These are phyloP conservation scores for Stenopsyche tienmushanensis DNA, from an alignment of 1,140 invertebrate genomes.

Conservation along the genomic window DNA sequence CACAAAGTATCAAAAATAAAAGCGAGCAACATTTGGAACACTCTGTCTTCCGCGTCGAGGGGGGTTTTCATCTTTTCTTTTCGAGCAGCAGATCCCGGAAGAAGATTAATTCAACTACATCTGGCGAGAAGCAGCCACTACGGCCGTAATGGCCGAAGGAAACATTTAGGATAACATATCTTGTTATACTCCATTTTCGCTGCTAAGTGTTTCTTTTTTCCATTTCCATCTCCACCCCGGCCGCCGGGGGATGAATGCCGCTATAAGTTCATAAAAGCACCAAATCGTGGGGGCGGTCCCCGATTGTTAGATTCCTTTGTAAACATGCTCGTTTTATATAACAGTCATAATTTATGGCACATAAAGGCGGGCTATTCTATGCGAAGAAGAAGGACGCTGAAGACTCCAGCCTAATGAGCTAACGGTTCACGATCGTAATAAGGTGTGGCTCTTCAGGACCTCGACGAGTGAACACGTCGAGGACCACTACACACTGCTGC, in stretches of 20 bases:
- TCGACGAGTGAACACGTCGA: too few species aligned
- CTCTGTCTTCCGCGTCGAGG: background rate
- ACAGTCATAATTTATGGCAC: background rate
- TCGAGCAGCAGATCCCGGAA: conserved; percentile 10
- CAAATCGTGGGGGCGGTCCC: background rate
- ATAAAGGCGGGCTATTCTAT: too few species aligned
- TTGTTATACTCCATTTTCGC: conserved; percentile 32
- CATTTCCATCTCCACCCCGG: conserved; percentile 16
- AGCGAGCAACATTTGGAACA: background rate
- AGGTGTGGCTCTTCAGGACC: too few species aligned
- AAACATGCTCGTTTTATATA: background rate
- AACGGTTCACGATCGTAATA: too few species aligned
- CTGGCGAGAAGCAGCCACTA: conserved; percentile 24
- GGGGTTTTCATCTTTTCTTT: conserved; percentile 4
- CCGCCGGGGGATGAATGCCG: background rate
- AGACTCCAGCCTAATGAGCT: too few species aligned
- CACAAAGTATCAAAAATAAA: too few species aligned
- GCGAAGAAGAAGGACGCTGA: too few species aligned
- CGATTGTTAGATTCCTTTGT: background rate
- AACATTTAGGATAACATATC: conserved; percentile 35
- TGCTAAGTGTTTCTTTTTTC: conserved; percentile 32
- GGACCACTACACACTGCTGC: too few species aligned
- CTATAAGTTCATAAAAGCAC: conserved; percentile 10
- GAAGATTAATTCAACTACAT: conserved; percentile 28
- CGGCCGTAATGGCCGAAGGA: conserved; percentile 29